phyloP scores from a whole-genome alignment of 1,140 invertebrate species.

The Homarus americanus region DNA sequence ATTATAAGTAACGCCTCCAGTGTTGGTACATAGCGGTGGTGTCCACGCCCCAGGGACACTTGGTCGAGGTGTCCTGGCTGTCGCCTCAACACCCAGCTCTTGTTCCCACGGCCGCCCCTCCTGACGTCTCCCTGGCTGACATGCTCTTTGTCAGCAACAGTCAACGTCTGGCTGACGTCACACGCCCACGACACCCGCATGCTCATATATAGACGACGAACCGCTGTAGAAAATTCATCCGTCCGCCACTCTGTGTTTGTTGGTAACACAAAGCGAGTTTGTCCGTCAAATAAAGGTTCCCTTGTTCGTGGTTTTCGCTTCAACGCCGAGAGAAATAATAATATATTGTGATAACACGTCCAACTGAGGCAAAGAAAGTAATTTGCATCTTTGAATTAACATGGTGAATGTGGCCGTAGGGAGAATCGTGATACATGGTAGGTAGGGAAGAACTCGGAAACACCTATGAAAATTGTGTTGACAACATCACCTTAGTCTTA shows the following conservation, averaged over 20 bases:
- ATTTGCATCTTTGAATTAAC: too few relatives aligned
- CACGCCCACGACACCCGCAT: background rate
- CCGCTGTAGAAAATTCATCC: background rate
- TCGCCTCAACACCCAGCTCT: background rate
- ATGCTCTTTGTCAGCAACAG: background rate
- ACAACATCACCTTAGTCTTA: background rate
- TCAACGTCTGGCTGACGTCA: background rate
- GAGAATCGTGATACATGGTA: too few relatives aligned
- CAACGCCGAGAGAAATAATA: background rate
- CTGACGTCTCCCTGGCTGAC: background rate
- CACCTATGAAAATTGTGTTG: background rate
- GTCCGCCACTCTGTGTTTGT: background rate
- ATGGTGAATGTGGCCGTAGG: too few relatives aligned
- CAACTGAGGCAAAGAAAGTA: too few relatives aligned
- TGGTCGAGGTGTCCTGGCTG: too few relatives aligned
- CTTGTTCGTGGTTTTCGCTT: background rate
- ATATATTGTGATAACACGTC: background rate
- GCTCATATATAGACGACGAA: background rate
- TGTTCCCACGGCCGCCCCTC: too few relatives aligned
- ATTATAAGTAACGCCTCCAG: too few relatives aligned
- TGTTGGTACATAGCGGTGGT: too few relatives aligned
- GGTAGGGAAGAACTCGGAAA: too few relatives aligned
- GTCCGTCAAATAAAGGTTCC: conserved; percentile 1
- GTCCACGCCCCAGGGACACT: too few relatives aligned
- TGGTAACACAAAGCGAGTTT: background rate